Conservation (phyloP, 35 echinoderm and acorn worm species). For the Lytechinus pictus region DNA sequence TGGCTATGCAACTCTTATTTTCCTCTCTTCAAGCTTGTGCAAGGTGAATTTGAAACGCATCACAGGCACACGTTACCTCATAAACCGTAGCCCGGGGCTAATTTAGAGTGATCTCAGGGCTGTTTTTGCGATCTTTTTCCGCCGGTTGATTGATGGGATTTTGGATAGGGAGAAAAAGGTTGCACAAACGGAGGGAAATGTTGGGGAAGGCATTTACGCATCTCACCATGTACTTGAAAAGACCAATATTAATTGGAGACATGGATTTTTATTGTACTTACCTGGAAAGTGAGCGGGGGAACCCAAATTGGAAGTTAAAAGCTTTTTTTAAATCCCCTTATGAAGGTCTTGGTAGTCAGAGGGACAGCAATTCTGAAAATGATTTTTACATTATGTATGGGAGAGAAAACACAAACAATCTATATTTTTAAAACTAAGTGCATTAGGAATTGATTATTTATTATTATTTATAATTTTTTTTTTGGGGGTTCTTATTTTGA, state of each 20-base stretch:
- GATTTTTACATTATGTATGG: not conserved
- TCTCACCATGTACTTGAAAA: not conserved
- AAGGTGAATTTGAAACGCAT: constrained; percentile 27
- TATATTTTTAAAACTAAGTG: too few relatives aligned
- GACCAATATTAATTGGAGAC: constrained; percentile 29
- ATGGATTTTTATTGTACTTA: constrained; percentile 1
- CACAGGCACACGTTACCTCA: constrained; percentile 45
- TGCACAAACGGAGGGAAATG: constrained; percentile 18
- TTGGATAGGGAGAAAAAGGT: constrained; percentile 3
- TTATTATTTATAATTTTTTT: too few relatives aligned
- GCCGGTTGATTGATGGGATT: constrained; percentile 38
- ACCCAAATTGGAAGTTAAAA: not conserved
- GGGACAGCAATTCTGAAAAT: not conserved
- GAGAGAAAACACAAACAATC: not conserved
- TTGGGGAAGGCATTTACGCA: not conserved
- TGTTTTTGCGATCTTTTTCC: constrained; percentile 49
- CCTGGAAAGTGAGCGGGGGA: not conserved
- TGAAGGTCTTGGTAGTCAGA: not conserved
- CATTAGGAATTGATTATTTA: too few relatives aligned
- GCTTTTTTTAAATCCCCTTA: not conserved
- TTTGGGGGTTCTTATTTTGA: too few relatives aligned
- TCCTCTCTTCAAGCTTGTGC: constrained; percentile 24
- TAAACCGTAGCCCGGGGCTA: constrained; percentile 34
- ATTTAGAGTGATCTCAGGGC: constrained; percentile 45
- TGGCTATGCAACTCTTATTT: not conserved